Evolutionary conservation across 1,140 invertebrate species (phyloP).

Genomic region (Drosophila nigromelanica): DNA sequence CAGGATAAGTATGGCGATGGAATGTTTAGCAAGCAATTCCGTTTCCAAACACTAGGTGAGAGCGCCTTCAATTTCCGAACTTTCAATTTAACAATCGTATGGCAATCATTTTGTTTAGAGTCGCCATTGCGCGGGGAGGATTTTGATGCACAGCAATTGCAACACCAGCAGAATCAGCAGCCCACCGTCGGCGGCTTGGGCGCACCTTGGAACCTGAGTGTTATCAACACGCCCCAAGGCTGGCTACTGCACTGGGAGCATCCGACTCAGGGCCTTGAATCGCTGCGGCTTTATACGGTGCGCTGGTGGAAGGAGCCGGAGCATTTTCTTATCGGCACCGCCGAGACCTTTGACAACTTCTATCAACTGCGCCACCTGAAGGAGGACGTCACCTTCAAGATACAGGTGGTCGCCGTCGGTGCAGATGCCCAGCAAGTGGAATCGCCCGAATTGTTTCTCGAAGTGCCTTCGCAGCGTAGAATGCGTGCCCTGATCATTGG

Average conservation of each 20-base stretch:
- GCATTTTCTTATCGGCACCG: conserved; percentile 86
- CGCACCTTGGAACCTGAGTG: conserved; percentile 88
- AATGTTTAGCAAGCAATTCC: conserved; percentile 93
- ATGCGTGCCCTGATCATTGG: conserved; percentile 87
- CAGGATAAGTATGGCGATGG: conserved; percentile 94
- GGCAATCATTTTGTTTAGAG: conserved; percentile 2
- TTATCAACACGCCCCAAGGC: conserved; percentile 85
- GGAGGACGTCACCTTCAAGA: conserved; percentile 87
- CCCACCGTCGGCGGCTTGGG: conserved; percentile 84
- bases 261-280: conserved; percentile 86
- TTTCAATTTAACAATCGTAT: too few relatives aligned
- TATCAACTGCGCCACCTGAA: conserved; percentile 87
- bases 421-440: conserved; percentile 85
- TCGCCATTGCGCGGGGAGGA: conserved; percentile 49
- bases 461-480: conserved; percentile 87
- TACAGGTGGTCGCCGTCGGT: conserved; percentile 87
- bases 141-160: conserved; percentile 56
- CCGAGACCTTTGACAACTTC: conserved; percentile 87
- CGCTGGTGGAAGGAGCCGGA: conserved; percentile 86
- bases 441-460: conserved; percentile 85
- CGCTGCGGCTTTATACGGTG: conserved; percentile 86
- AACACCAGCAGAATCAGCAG: conserved; percentile 49
- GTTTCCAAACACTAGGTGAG: conserved; percentile 89
- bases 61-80: too few relatives aligned
- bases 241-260: conserved; percentile 90